Conservation (phyloP, 2,797 vertebrate species). For the Tokudaia muenninki region DNA sequence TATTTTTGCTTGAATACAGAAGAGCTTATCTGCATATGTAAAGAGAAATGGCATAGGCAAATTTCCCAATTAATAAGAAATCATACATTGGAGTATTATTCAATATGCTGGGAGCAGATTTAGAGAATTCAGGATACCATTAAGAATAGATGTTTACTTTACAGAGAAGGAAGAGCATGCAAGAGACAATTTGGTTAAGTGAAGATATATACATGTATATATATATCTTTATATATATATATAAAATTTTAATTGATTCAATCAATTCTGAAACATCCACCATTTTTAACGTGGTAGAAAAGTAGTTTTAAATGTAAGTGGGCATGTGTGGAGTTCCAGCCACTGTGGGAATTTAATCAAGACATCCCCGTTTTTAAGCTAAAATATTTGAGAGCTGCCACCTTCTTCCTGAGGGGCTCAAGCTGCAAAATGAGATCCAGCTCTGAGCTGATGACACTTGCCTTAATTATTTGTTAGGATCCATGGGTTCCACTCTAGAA, state of each 20-base stretch:
- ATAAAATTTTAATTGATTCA: neutral
- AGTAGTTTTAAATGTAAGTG: conserved; percentile 32
- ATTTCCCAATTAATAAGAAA: conserved; percentile 44
- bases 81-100: conserved; percentile 22
- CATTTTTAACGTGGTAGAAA: neutral
- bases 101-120: conserved; percentile 14
- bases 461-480: conserved; percentile 61
- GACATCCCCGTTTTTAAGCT: neutral
- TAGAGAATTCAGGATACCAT: neutral
- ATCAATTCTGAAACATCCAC: neutral
- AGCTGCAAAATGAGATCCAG: conserved; percentile 22
- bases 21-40: conserved; percentile 19
- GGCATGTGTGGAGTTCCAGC: neutral
- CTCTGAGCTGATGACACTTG: conserved; percentile 34
- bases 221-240: no score
- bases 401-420: neutral
- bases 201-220: neutral
- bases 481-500: conserved; percentile 53
- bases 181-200: neutral
- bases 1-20: conserved; percentile 26
- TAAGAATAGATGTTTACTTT: conserved; percentile 13
- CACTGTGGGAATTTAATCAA: neutral
- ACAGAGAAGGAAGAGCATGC: neutral
- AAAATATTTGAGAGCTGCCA: neutral
- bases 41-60: neutral